Evolutionary conservation across 2,797 vertebrate genomes (phyloP).

Genomic region (Numenius phaeopus): DNA sequence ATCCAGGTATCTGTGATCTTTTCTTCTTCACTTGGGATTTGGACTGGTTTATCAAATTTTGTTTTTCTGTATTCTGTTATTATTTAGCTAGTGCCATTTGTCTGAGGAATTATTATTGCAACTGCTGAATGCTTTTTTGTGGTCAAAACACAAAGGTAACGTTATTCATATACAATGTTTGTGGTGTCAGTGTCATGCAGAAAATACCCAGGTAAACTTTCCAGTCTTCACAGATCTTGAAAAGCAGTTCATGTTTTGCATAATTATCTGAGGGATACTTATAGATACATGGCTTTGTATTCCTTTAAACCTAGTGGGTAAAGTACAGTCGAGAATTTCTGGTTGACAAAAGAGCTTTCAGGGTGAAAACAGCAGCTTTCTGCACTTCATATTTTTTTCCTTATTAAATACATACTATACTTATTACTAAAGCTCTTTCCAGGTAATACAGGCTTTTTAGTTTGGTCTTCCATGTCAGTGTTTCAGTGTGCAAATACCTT

Average conservation of each 20-base stretch:
- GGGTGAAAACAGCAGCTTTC: background rate
- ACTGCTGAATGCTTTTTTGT: constrained; percentile 24
- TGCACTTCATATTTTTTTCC: background rate
- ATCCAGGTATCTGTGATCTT: background rate
- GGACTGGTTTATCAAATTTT: background rate
- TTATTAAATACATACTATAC: background rate
- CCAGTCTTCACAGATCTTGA: background rate
- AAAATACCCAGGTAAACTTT: background rate
- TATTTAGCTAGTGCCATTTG: constrained; percentile 27
- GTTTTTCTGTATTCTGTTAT: background rate
- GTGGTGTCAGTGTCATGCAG: background rate
- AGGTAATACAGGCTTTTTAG: background rate
- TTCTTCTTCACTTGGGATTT: background rate
- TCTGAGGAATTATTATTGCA: constrained; percentile 16
- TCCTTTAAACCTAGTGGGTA: background rate
- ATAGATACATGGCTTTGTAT: background rate
- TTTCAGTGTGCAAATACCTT: background rate
- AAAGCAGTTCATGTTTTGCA: constrained; percentile 11
- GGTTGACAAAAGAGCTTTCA: background rate
- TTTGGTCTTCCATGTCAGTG: background rate
- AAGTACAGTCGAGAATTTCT: constrained; percentile 17
- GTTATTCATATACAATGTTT: background rate
- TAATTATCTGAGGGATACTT: constrained; percentile 31
- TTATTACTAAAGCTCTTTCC: background rate
- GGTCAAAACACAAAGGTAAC: background rate